Evolutionary conservation across 2,888 invertebrate species (phyloP), one percentile per base, ranked within the genome.

Genomic region (Pinctada fucata): DNA sequence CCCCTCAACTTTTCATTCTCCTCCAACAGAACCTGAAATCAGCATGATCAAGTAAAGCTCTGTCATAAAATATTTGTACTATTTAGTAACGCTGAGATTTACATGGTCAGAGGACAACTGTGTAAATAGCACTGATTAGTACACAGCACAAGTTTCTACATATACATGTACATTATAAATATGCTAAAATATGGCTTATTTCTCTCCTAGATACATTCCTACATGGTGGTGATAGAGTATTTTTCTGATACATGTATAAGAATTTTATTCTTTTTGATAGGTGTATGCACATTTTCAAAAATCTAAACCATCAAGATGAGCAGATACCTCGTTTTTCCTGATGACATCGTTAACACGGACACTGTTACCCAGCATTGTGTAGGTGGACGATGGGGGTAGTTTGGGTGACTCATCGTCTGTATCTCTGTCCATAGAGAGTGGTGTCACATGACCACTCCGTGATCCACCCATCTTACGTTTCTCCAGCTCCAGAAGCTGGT

Each of bases 261-360:
- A 31, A 31, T 31, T 31, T 31, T 31, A 31, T 31, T 31, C 31
- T 31, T 31, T 31, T 31, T 31, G 31, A 31, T 31, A 31, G 31
- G 31, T 31, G 31, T 31, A 31, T 31, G 31, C 31, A 31, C 31
- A 31, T 31, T 31, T 31, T 31, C 31, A 31, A 31, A 31, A 31
- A 31, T 31, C 31, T 31, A 31, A 31, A 31, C 31, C 31, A 58
- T 58, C 2, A 58, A 58, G 45, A 16, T 5, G 58, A 31, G 66
- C 8, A 50, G 50, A 52, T 75, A 89, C 90, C 89, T 90, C 89
- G 83, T 87, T 89, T 79, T 88, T 89, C 66, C 89, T 79, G 49
- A 89, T 87, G 66, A 90, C 82, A 79, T 90, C 90, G 82, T 86
- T 86, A 16, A 89, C 83, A 66, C 89, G 74, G 5, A 86, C 83